A percentile compares a stretch with the other conserved stretches of the same genome.
These are phyloP conservation scores for Brotula barbata DNA, from an alignment of 2,797 vertebrate genomes.

Conservation along the genomic window DNA sequence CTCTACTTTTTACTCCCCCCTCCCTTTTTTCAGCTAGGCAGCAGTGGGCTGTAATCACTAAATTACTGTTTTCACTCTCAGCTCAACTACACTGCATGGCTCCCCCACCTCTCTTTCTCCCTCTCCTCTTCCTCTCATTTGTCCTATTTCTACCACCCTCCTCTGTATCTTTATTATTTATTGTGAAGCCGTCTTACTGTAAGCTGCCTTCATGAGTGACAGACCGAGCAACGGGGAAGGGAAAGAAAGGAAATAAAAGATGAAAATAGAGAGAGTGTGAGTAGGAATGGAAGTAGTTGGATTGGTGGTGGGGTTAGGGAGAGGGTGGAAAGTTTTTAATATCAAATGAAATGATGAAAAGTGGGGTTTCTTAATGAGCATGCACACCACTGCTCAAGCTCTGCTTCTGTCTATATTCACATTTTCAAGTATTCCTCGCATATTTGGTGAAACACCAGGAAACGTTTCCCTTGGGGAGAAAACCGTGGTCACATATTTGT, in stretches of 20 bases:
- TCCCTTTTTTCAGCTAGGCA: conserved; percentile 54
- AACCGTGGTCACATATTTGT: conserved; percentile 29
- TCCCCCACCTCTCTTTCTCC: conserved; percentile 32
- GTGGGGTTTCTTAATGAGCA: conserved; percentile 56
- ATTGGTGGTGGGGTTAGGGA: background rate
- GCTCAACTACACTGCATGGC: conserved; percentile 62
- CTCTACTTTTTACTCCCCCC: conserved; percentile 25
- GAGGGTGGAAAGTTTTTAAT: conserved; percentile 53
- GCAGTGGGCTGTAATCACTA: conserved; percentile 78
- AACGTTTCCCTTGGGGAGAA: conserved; percentile 24
- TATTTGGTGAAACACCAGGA: conserved; percentile 37
- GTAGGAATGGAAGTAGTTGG: conserved; percentile 37
- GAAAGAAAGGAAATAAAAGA: conserved; percentile 17
- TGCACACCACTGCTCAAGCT: conserved; percentile 36
- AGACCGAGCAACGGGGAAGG: background rate
- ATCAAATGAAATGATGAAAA: conserved; percentile 70
- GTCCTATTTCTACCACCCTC: conserved; percentile 51
- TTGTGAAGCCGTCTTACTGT: conserved; percentile 60
- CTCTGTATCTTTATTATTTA: conserved; percentile 63
- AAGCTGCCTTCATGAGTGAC: conserved; percentile 56
- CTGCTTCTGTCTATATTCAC: conserved; percentile 50
- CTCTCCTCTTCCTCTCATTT: conserved; percentile 40
- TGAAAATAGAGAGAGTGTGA: conserved; percentile 45
- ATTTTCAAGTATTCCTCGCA: conserved; percentile 8
- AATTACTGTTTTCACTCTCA: conserved; percentile 80